Conservation (phyloP, 2,113 vertebrate genomes). For the Myotis brandtii region DNA sequence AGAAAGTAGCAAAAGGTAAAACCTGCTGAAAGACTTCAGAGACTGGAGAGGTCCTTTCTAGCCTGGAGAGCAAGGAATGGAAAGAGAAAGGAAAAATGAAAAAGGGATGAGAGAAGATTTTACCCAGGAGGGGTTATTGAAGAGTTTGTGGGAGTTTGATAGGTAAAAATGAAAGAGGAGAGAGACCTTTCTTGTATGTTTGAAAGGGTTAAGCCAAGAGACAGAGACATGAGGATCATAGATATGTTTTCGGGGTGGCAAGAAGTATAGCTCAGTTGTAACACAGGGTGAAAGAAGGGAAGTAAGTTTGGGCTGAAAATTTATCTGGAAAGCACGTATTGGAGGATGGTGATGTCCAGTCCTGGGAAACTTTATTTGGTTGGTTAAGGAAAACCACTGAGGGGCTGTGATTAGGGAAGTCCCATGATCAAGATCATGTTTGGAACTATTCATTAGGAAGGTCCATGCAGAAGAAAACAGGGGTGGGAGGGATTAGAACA, state of each 20-base stretch:
- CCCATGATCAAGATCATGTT: not conserved
- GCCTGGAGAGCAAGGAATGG: not conserved
- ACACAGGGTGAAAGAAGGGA: not conserved
- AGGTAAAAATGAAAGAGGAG: not conserved
- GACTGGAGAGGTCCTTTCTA: not conserved
- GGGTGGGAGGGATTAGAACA: not conserved
- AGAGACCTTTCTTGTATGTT: not conserved
- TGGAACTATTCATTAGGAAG: not conserved
- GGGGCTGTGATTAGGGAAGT: not conserved
- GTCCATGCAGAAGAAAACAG: not conserved
- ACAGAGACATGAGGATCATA: not conserved
- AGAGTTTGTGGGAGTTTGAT: not conserved
- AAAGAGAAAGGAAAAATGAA: not conserved
- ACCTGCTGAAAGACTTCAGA: not conserved
- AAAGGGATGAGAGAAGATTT: not conserved
- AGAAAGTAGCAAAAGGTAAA: constrained; percentile 39
- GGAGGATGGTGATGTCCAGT: not conserved
- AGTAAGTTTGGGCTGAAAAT: not conserved
- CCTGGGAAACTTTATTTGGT: not conserved
- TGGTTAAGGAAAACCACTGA: not conserved
- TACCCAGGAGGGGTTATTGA: not conserved
- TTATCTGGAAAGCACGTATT: not conserved
- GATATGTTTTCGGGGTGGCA: not conserved
- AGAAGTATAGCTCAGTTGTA: not conserved
- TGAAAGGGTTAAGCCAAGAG: not conserved